Evolutionary conservation across 2,888 invertebrate genomes (phyloP), one percentile per base, ranked within the genome.

Genomic region (Hirtodrosophila duncani): DNA sequence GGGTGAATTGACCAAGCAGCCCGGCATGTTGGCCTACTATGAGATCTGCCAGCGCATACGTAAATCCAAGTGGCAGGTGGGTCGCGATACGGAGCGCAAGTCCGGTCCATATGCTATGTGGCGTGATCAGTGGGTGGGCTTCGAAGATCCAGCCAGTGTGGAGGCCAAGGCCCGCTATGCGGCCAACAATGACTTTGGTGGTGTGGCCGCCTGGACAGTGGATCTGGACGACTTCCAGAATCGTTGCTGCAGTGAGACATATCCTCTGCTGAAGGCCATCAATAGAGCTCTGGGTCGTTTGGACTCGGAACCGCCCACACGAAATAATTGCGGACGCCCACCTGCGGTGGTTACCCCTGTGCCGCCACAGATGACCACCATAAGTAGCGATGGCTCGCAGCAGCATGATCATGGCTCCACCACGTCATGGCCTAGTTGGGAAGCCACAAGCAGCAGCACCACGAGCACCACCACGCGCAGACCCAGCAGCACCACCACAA

Each of bases 161-260:
- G 90, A 89, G 52, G 90, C 91, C 63, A 95, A 95, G 87, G 93
- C 92, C 59, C 80, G 91, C 65, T 96, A 93, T 88, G 92, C 95
- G 0, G 87, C 90, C 51, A 88, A 89, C 3, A 90, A 91, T 80
- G 92, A 92, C 0, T 91, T 93, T 52, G 95, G 93, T 0, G 96
- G 96, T 3, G 92, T 93, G 5, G 92, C 93, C 30, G 93, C 94
- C 0, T 96, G 95, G 95, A 95, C 96, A 0, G 89, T 95, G 2
- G 96, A 96, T 83, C 84, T 96, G 67, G 96, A 96, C 68, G 96
- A 97, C 84, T 96, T 94, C 83, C 91, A 90, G 63, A 96, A 96
- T 85, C 89, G 91, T 1, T 97, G 96, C 84, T 96, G 96, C 81
- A 88, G 88, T 3, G 95, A 94, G 80, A 88, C 94, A 0, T 95